Base-by-base conservation (phyloP, 2,797 vertebrate species). In the Anniella stebbinsi region DNA sequence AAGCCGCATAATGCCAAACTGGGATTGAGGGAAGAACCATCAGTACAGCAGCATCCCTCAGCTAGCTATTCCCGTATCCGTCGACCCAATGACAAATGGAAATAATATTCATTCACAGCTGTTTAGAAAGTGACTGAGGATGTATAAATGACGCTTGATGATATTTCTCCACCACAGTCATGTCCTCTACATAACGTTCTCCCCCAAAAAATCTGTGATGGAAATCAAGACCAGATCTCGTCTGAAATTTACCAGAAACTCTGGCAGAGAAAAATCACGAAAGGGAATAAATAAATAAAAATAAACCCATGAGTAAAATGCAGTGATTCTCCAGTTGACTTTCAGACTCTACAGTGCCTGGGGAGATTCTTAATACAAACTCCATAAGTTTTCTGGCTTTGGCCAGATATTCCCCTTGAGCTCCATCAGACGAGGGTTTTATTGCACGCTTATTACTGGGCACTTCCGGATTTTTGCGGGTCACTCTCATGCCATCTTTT, bases 221-320 rank as follows among this genome's bases (percentile, higher is more conserved):
- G 13, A 92, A 94, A 93, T 73, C 82, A 91, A 87, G 95, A 70
- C 28, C 92, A 91, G 87, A 88, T 90, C 70, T 92, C n/a, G 2
- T 90, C 80, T 92, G 88, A 83, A 93, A 38, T 94, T 94, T 95
- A 88, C 91, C 45, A 75, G 82, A 80, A 41, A 36, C 57, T 88
- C 77, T 91, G 86, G 92, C 85, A 90, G 86, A n/a, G 78, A 88
- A 85, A 51, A 92, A 89, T 78, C 87, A 77, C 48, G 73, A 66
- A 78, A 51, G 7, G 48, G 38, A 91, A 0, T 89, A 93, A 91
- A 33, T 60, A 66, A 18, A 33, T 63, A 67, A n/a, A 84, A 60
- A 75, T 57, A 7, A 13, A 69, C 7, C 0, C 0, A 91, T 70
- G 86, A 51, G 54, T 85, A 28, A 88, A 84, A 90, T 51, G 60